Evolutionary conservation across 2,113 vertebrate species (phyloP).

Genomic region (Notothenia coriiceps): DNA sequence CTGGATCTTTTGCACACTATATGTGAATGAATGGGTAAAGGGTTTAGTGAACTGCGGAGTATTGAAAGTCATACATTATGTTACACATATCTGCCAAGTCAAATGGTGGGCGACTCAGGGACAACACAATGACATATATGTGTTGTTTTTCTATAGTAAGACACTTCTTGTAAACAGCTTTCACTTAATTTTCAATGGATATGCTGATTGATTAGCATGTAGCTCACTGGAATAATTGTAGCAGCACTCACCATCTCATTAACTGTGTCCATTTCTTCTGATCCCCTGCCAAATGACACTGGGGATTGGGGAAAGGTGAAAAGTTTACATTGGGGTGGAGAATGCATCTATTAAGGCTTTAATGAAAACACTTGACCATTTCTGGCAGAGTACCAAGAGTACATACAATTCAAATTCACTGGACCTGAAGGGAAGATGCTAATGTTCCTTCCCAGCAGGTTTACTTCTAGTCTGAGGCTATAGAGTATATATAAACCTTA

Average conservation of each 20-base stretch:
- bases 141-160: neutral
- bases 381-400: slow-evolving; percentile 24
- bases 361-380: slow-evolving; percentile 58
- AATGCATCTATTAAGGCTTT: slow-evolving; percentile 55
- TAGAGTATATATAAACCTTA: slow-evolving; percentile 27
- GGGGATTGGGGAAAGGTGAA: slow-evolving; percentile 50
- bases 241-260: slow-evolving; percentile 36
- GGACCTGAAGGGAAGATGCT: slow-evolving; percentile 49
- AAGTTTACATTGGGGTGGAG: slow-evolving; percentile 56
- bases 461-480: slow-evolving; percentile 22
- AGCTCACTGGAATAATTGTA: neutral
- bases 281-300: slow-evolving; percentile 48
- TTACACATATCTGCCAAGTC: neutral
- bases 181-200: neutral
- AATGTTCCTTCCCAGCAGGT: slow-evolving; percentile 37
- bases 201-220: slow-evolving; percentile 27
- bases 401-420: slow-evolving; percentile 51
- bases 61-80: neutral
- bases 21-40: neutral
- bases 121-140: neutral
- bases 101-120: neutral
- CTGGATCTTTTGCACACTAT: neutral
- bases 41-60: neutral
- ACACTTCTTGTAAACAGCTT: neutral
- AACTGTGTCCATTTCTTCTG: slow-evolving; percentile 52